phyloP scores from a whole-genome alignment of 2,888 invertebrate species.

The Morinoia aosen region DNA sequence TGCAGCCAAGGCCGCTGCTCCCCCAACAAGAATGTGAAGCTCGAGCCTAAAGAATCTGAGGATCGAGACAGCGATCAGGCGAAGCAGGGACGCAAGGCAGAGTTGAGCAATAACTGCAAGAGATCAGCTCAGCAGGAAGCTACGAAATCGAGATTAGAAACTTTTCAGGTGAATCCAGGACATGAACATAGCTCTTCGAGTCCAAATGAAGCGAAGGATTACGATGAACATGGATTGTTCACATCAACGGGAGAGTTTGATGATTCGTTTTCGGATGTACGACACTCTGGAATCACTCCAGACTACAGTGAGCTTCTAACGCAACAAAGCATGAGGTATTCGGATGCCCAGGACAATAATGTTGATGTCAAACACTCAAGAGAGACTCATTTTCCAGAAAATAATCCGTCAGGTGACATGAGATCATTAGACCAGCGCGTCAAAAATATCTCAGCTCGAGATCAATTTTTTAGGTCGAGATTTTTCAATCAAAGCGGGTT shows the following conservation, averaged over 20 bases:
- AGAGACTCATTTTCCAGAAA: neutral
- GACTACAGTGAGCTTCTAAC: neutral
- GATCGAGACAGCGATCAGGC: neutral
- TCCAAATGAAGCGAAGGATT: neutral
- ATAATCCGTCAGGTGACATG: neutral
- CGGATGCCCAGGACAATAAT: neutral
- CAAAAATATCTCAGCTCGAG: neutral
- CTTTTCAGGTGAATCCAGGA: neutral
- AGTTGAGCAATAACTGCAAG: neutral
- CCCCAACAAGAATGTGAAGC: constrained; percentile 18
- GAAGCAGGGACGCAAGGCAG: neutral
- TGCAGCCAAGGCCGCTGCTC: neutral
- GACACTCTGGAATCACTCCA: neutral
- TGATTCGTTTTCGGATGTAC: neutral
- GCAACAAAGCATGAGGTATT: neutral
- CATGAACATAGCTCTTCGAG: neutral
- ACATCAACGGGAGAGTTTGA: neutral
- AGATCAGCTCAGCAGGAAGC: neutral
- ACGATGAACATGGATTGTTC: neutral
- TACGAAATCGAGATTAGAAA: neutral
- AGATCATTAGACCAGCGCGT: neutral
- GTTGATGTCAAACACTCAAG: neutral
- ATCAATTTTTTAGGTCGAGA: constrained; percentile 1
- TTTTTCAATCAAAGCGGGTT: constrained; percentile 40
- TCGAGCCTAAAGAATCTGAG: constrained; percentile 3